Percentiles rank a stretch among this genome's conserved stretches.
Conservation (phyloP, 2,797 vertebrate species). For the Corythornis leucogaster region DNA sequence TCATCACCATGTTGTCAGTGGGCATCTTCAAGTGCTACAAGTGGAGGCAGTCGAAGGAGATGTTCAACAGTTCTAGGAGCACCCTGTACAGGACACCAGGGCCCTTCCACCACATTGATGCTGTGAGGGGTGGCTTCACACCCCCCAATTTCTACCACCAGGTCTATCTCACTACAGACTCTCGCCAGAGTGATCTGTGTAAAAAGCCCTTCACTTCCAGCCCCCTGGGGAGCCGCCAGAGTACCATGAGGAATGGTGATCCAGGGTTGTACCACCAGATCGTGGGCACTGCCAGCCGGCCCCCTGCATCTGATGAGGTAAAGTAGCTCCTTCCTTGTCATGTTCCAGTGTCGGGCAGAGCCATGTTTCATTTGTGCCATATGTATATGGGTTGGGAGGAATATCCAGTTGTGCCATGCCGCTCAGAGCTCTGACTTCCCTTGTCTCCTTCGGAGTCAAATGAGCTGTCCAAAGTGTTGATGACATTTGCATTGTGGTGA, state of each 20-base stretch:
- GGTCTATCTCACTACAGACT: constrained; percentile 81
- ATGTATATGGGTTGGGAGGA: accelerated
- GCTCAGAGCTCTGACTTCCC: background rate
- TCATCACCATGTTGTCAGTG: constrained; percentile 77
- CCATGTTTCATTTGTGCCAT: background rate
- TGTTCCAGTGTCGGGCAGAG: background rate
- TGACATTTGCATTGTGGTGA: background rate
- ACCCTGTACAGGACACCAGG: constrained; percentile 77
- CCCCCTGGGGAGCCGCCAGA: constrained; percentile 74
- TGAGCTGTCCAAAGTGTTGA: background rate
- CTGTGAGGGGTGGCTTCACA: constrained; percentile 66
- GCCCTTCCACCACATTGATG: constrained; percentile 76
- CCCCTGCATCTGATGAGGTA: constrained; percentile 75
- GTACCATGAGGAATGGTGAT: constrained; percentile 78
- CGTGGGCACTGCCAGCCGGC: constrained; percentile 69
- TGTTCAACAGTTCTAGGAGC: constrained; percentile 75
- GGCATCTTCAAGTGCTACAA: constrained; percentile 81
- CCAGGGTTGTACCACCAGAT: constrained; percentile 79
- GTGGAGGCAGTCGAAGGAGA: constrained; percentile 78
- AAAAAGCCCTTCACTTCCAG: constrained; percentile 77
- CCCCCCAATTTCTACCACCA: constrained; percentile 79
- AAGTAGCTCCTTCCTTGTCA: constrained; percentile 23
- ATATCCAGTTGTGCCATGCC: accelerated
- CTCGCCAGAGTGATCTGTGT: constrained; percentile 77
- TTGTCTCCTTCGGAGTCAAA: background rate